Evolutionary conservation across 2,888 invertebrate genomes (phyloP), one percentile per base, ranked within the genome.

Genomic region (Amphimallon solstitiale): DNA sequence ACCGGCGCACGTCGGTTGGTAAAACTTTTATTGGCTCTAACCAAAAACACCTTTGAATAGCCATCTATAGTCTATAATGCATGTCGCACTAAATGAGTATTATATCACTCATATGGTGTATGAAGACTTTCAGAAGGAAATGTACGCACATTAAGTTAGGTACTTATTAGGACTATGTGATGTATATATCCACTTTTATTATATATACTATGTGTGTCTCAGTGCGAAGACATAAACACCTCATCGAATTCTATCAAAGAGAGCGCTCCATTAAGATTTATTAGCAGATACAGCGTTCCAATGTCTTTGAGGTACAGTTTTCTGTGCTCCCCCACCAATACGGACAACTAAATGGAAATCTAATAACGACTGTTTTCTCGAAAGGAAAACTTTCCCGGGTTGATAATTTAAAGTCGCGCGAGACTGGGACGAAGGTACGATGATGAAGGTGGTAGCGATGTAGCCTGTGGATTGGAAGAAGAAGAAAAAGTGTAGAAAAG

Each of bases 381-480:
- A 56, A 56, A 56, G 56, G 67, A 67, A 66, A 66, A 66, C 63
- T 66, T 66, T 66, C 63, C 66, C 46, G 56, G 66, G 40, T 56
- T 66, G 66, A 66, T 66, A 66, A 66, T 66, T 66, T 66, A 66
- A 66, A 66, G 56, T 66, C 66, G 68, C 67, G 70, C 77, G 79
- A 77, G 76, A 76, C 77, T 74, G 74, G 72, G 76, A 73, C 73
- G 71, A 67, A 66, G 73, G 73, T 72, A 71, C 72, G 72, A 65
- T 68, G 68, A 69, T 67, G 70, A 48, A 70, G 70, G 63, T 69
- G 17, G 34, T 37, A 37, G 19, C 37, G 38, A 52, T 37, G 52
- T 38, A 52, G 19, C 71, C 69, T 69, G 65, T 54, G 66, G 48
- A 51, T 61, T 63, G 65, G 63, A 48, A 63, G 40, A 69, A 71